Conservation (phyloP, 1,140 invertebrate species). For the Procambarus clarkii region DNA sequence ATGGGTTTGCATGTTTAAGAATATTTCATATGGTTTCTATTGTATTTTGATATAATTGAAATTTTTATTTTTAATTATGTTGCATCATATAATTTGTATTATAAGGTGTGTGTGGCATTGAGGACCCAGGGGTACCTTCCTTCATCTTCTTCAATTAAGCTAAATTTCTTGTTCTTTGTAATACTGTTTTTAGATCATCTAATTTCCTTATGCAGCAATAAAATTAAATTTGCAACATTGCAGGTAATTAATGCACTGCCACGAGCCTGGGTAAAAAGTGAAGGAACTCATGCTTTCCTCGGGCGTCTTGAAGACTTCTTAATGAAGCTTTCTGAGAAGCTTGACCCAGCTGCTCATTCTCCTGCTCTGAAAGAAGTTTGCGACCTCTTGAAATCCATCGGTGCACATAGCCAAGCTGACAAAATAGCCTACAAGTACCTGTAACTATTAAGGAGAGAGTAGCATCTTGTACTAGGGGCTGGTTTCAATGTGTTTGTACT, state of each 20-base stretch:
- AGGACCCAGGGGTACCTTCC: not conserved
- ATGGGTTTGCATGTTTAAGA: no score
- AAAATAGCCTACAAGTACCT: slow-evolving; percentile 61
- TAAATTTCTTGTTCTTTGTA: not conserved
- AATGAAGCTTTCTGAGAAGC: slow-evolving; percentile 53
- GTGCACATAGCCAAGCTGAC: slow-evolving; percentile 49
- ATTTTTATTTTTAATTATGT: no score
- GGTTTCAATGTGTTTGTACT: not conserved
- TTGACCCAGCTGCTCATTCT: slow-evolving; percentile 52
- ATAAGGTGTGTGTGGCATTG: not conserved
- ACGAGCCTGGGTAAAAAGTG: slow-evolving; percentile 66
- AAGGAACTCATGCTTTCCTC: slow-evolving; percentile 65
- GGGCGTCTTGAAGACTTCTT: slow-evolving; percentile 65
- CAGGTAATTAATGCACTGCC: slow-evolving; percentile 70
- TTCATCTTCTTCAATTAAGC: not conserved
- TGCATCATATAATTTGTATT: no score
- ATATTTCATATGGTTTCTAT: no score
- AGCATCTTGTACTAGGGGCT: not conserved
- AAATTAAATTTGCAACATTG: not conserved
- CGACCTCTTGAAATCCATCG: slow-evolving; percentile 57
- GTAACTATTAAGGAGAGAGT: slow-evolving; percentile 18
- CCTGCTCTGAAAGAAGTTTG: slow-evolving; percentile 59
- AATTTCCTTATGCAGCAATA: not conserved
- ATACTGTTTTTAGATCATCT: not conserved
- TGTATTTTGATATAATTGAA: no score